Percentiles rank a stretch among this genome's conserved stretches.
Evolutionary conservation across 2,888 invertebrate species (phyloP).

Genomic region (Julus scanicus): DNA sequence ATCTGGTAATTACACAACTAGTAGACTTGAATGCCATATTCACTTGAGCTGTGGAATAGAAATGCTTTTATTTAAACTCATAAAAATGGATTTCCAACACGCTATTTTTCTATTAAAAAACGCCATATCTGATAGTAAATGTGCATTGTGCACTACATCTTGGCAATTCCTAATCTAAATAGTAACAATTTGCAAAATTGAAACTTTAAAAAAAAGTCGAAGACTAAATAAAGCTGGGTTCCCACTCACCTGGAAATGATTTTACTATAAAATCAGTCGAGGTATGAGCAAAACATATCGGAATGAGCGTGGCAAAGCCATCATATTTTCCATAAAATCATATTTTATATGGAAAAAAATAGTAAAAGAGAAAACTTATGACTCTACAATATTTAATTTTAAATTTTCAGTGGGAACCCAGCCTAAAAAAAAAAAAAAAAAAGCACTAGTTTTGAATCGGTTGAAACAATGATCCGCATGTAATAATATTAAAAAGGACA

Average conservation of each 20-base stretch:
- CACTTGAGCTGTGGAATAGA: conserved; percentile 2
- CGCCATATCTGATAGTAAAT: neutral
- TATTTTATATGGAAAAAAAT: neutral
- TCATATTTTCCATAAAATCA: neutral
- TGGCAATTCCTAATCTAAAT: conserved; percentile 9
- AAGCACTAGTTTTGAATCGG: neutral
- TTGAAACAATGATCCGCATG: neutral
- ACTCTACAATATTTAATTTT: neutral
- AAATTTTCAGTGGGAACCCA: conserved; percentile 11
- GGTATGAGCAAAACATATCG: neutral
- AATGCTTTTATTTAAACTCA: conserved; percentile 45
- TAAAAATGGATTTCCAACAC: conserved; percentile 37
- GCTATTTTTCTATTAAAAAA: conserved; percentile 16
- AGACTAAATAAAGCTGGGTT: neutral
- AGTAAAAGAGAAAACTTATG: neutral
- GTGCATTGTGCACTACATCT: conserved; percentile 36
- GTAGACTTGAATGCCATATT: no score
- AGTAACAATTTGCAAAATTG: conserved; percentile 28
- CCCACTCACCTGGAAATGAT: conserved; percentile 36
- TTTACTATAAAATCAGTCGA: conserved; percentile 31
- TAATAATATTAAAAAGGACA: conserved; percentile 34
- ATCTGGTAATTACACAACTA: no score
- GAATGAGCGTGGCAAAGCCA: neutral
- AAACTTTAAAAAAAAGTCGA: neutral
- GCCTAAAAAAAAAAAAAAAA: neutral